Base-by-base conservation (phyloP, 2,888 invertebrate species). In the Zygaena filipendulae region DNA sequence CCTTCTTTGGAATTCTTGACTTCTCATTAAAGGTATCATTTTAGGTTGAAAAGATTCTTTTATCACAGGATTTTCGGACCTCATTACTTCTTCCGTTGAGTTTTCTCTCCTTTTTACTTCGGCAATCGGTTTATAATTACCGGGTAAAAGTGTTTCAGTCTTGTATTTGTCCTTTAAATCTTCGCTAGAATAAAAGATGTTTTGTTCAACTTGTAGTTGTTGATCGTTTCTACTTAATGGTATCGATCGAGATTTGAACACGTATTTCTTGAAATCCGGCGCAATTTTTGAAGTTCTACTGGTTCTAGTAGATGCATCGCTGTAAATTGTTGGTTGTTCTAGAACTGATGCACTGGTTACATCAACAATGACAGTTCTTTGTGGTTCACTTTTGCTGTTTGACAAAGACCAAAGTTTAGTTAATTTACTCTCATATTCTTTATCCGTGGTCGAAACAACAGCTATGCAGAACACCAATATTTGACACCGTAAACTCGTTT, bases 101-200 rank as follows among this genome's bases (percentile, higher is more conserved):
- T 52, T 52, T 21, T 47, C 48, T 46, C 52, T 52, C 47, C 68
- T 68, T 63, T 71, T 77, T 67, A 63, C 68, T 60, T 71, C 69
- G 66, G 71, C 67, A 71, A 77, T 77, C 60, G 61, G 54, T 32
- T 66, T 52, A 54, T 69, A 77, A 74, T 74, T 74, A 62, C 75
- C 77, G 47, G 75, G 70, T 64, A 74, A 72, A 67, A 72, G 75
- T 40, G 59, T 44, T 27, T 68, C 64, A 34, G 68, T 49, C 40
- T 67, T 72, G 40, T 59, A 54, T 39, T 63, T 59, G 16, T n/a
- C 21, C 24, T 59, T 57, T 16, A 43, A 44, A 18, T 51, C 45
- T 24, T 67, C 56, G 20, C 52, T 48, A 34, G 59, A 44, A 37
- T 75, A 72, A 37, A 70, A 72, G 4, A 60, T 47, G 28, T 56